These are phyloP conservation scores for Squalus acanthias DNA, from an alignment of 2,797 vertebrate species.

Conservation along the genomic window DNA sequence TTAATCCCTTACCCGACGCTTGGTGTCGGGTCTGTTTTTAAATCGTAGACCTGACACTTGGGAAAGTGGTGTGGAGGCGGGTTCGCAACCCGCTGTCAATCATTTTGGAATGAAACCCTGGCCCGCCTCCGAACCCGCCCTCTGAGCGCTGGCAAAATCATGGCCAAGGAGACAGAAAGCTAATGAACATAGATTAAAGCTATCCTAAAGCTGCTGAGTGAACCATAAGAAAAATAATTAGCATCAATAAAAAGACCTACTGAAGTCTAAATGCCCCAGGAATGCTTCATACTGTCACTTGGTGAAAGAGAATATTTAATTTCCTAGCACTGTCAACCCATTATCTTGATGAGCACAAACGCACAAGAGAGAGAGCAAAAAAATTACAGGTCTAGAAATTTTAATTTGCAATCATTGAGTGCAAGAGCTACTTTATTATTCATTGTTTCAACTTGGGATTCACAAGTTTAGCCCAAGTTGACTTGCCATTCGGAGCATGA, in stretches of 20 bases:
- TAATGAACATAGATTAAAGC: conserved; percentile 3
- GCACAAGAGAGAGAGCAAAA: background rate
- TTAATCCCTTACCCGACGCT: too few species aligned
- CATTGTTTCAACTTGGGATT: background rate
- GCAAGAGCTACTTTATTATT: background rate
- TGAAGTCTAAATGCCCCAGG: background rate
- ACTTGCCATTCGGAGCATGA: background rate
- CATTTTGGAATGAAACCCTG: too few species aligned
- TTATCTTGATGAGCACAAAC: background rate
- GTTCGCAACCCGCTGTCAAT: too few species aligned
- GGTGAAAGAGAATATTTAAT: background rate
- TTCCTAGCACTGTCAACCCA: background rate
- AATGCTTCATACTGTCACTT: background rate
- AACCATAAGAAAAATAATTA: background rate
- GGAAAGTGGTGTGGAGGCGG: too few species aligned
- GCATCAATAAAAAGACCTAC: background rate
- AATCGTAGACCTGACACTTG: too few species aligned
- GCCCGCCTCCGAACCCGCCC: too few species aligned
- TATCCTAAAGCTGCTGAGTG: background rate
- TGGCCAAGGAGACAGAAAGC: background rate
- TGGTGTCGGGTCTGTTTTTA: too few species aligned
- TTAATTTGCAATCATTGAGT: background rate
- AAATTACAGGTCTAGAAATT: background rate
- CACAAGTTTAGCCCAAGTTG: background rate
- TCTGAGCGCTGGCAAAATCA: too few species aligned